Evolutionary conservation across 2,113 vertebrate species (phyloP), one percentile per base, ranked within the genome.

Genomic region (Catharus fuscescens): DNA sequence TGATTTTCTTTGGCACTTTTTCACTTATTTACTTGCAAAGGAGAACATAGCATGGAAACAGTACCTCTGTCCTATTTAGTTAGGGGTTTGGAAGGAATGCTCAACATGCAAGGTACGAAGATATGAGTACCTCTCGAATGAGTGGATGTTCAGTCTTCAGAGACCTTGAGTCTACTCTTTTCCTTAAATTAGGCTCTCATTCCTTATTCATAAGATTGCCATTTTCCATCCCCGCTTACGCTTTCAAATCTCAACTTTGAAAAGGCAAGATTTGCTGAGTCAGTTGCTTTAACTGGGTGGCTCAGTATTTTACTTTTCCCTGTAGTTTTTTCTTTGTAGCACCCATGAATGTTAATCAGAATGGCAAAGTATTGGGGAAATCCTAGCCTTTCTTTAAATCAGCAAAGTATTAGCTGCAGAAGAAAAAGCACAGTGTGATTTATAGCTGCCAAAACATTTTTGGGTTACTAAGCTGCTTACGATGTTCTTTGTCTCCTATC

Each of bases 401-500:
- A 67, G 23, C n/a, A 21, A 29, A 86, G 17, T n/a, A 73, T 91
- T 81, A 92, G 71, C 40, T 84, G 32, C 48, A 80, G 36, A 50
- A 77, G 24, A 90, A 80, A 96, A 95, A 76, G 18, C 32, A 45
- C 4, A 47, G 70, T 36, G 20, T 79, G 76, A 88, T 93, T 93
- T 78, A 48, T 96, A 92, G 86, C 91, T 95, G 81, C 96, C 86
- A 97, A 90, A 97, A 94, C 59, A 61, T 88, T 96, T 94, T 94
- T 85, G 83, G 88, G 71, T 95, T 97, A 93, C 92, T 88, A 94
- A 97, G 92, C 91, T 92, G 73, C 96, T 97, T 97, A 95, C 95
- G 70, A 92, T 53, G 36, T 94, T 97, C 95, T 98, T 97, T 97
- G 96, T 94, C 80, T 98, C 92, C 82, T 95, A 94, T 97, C 95